Evolutionary conservation across 2,797 vertebrate species (phyloP).

Genomic region (Mormyrus hasselquistii): DNA sequence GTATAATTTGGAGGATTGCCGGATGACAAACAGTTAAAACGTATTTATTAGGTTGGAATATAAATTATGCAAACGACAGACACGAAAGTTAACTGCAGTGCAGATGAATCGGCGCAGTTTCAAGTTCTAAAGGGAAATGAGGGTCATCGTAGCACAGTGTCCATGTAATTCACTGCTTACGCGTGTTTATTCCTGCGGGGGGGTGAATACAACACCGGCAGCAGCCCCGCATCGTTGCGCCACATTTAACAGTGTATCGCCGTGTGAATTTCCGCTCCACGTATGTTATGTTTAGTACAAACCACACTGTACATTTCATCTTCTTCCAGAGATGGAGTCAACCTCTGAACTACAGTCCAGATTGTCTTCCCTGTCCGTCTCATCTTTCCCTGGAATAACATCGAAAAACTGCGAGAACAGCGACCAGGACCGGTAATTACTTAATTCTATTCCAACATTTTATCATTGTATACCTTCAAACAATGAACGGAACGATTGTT

Average conservation of each 20-base stretch:
- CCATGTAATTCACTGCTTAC: neutral
- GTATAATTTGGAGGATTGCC: neutral
- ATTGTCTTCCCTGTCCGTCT: slow-evolving; percentile 66
- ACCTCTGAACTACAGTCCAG: slow-evolving; percentile 67
- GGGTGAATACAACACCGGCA: neutral
- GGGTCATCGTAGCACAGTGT: neutral
- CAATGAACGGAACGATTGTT: neutral
- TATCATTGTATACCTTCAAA: neutral
- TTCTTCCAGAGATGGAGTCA: slow-evolving; percentile 57
- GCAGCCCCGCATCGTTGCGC: neutral
- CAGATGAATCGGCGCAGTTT: neutral
- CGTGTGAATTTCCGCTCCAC: neutral
- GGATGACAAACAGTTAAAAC: neutral
- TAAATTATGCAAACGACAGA: neutral
- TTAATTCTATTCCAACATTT: neutral
- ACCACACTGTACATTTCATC: slow-evolving; percentile 42
- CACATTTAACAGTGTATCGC: neutral
- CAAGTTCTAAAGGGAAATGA: neutral
- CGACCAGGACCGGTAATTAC: slow-evolving; percentile 56
- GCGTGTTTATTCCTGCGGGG: neutral
- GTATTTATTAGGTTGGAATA: neutral
- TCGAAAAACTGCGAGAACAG: slow-evolving; percentile 56
- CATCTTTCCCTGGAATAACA: slow-evolving; percentile 65
- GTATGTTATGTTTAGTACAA: slow-evolving; percentile 14
- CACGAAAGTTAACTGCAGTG: neutral